phyloP scores from a whole-genome alignment of 92 coral and sea anemone genomes.

The Porites cylindrica region DNA sequence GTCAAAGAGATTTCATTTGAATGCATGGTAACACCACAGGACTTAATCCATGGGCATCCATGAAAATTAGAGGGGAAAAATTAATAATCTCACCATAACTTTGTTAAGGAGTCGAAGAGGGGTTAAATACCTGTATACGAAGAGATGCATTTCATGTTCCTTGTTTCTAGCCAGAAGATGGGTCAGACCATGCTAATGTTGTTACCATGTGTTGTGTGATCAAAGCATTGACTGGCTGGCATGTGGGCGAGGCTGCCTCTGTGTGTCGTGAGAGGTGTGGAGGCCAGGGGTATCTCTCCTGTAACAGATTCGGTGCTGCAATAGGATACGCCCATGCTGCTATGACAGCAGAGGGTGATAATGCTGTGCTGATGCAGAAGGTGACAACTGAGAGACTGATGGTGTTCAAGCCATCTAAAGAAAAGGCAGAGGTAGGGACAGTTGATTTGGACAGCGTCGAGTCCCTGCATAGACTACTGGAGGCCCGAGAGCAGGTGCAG shows the following conservation, averaged over 20 bases:
- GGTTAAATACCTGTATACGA: no score
- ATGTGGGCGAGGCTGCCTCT: conserved; percentile 77
- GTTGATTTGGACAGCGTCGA: conserved; percentile 64
- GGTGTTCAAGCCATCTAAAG: conserved; percentile 73
- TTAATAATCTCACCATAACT: no score
- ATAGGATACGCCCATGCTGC: conserved; percentile 85
- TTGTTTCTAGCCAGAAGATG: conserved; percentile 71
- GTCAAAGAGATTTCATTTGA: no score
- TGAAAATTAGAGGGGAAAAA: no score
- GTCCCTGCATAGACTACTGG: conserved; percentile 75
- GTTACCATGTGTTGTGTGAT: conserved; percentile 95
- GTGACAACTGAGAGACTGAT: conserved; percentile 85
- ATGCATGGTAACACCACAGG: no score
- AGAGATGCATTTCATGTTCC: not conserved
- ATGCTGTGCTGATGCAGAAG: conserved; percentile 93
- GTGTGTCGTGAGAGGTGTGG: conserved; percentile 94
- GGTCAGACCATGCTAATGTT: conserved; percentile 89
- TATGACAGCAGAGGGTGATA: conserved; percentile 96
- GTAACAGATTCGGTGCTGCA: conserved; percentile 80
- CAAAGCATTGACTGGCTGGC: conserved; percentile 91
- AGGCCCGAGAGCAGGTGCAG: conserved; percentile 77
- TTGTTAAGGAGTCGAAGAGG: no score
- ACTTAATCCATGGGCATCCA: no score
- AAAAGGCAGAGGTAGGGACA: conserved; percentile 22
- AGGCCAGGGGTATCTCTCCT: conserved; percentile 93